Percentiles rank a stretch among this genome's conserved stretches.
Evolutionary conservation across 2,888 invertebrate species (phyloP).

Genomic region (Eupithecia exiguata): DNA sequence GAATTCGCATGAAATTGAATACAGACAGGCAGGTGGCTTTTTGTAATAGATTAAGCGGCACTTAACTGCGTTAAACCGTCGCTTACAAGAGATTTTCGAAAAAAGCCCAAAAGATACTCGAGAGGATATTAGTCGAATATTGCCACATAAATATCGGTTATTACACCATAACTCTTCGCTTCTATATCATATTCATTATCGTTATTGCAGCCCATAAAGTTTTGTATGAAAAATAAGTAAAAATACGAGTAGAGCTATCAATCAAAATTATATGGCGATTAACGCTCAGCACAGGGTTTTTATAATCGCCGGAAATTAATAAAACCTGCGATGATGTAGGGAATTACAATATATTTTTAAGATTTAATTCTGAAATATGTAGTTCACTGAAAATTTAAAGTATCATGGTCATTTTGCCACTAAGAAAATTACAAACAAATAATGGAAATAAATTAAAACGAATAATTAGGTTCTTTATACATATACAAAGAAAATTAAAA

Average conservation of each 20-base stretch:
- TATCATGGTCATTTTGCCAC: neutral
- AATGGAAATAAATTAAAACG: no score
- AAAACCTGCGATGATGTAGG: slow-evolving; percentile 56
- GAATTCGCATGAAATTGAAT: neutral
- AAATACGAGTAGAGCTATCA: slow-evolving; percentile 66
- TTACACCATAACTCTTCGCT: slow-evolving; percentile 57
- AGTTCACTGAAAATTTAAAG: neutral
- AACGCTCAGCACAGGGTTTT: slow-evolving; percentile 54
- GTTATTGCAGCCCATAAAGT: slow-evolving; percentile 61
- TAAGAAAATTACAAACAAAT: no score
- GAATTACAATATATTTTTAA: slow-evolving; percentile 57
- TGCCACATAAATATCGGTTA: slow-evolving; percentile 53
- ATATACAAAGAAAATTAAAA: no score
- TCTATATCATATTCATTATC: slow-evolving; percentile 60
- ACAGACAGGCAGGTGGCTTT: neutral
- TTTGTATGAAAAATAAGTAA: slow-evolving; percentile 69
- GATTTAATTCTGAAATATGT: neutral
- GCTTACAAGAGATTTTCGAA: slow-evolving; percentile 16
- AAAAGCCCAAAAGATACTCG: slow-evolving; percentile 41
- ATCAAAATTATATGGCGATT: slow-evolving; percentile 75
- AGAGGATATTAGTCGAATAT: slow-evolving; percentile 50
- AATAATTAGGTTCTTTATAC: no score
- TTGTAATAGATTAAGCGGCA: neutral
- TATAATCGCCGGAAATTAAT: slow-evolving; percentile 71
- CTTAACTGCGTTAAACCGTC: neutral